Evolutionary conservation across 2,113 vertebrate genomes (phyloP).

Genomic region (Entomyzon cyanotis): DNA sequence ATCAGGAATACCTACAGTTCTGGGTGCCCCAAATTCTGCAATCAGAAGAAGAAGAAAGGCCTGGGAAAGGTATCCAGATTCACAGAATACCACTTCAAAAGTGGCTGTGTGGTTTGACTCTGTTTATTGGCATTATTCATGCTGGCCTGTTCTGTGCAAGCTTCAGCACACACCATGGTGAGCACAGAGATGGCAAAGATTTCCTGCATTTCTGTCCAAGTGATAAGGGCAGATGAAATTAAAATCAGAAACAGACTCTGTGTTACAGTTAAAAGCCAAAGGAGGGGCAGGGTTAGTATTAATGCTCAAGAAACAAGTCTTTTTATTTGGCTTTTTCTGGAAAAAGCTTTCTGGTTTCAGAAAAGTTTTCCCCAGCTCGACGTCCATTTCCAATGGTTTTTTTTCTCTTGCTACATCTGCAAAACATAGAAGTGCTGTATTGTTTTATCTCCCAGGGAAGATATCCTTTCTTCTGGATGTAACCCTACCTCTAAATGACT

Average conservation of each 20-base stretch:
- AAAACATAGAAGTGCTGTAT: conserved; percentile 57
- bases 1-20: neutral
- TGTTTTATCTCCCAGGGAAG: conserved; percentile 70
- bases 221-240: conserved; percentile 19
- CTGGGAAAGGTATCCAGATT: neutral
- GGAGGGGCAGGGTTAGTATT: neutral
- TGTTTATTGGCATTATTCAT: neutral
- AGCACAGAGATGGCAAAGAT: conserved; percentile 6
- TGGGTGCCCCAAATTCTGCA: neutral
- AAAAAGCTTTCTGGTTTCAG: conserved; percentile 16
- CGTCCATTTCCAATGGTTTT: conserved; percentile 11
- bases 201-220: neutral
- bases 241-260: conserved; percentile 21
- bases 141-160: neutral
- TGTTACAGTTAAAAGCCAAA: neutral
- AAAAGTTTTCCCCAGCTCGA: neutral
- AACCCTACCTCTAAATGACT: conserved; percentile 59
- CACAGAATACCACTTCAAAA: neutral
- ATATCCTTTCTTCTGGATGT: conserved; percentile 60
- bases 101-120: neutral
- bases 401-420: conserved; percentile 47
- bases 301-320: neutral
- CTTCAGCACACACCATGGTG: neutral
- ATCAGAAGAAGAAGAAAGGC: neutral
- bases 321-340: conserved; percentile 47